Evolutionary conservation across 2,888 invertebrate species (phyloP).

Genomic region (Podabrus alpinus): DNA sequence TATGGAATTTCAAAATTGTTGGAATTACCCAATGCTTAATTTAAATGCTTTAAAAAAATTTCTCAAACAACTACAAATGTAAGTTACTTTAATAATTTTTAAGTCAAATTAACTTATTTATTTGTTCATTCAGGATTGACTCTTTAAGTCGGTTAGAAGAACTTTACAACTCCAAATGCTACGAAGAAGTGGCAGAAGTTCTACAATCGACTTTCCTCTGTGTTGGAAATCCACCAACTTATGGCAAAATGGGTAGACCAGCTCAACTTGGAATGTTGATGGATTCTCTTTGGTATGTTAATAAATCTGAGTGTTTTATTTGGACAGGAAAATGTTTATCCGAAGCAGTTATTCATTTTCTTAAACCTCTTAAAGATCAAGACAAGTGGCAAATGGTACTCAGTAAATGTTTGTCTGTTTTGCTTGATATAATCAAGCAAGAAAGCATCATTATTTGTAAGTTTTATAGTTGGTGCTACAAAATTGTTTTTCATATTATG

Average conservation of each 20-base stretch:
- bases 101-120: conserved; percentile 12
- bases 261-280: conserved; percentile 55
- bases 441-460: conserved; percentile 60
- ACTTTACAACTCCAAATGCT: conserved; percentile 67
- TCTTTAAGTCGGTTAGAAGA: conserved; percentile 68
- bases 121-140: conserved; percentile 51
- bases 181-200: conserved; percentile 68
- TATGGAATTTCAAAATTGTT: conserved; percentile 60
- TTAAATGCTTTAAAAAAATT: conserved; percentile 56
- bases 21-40: conserved; percentile 58
- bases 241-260: conserved; percentile 63
- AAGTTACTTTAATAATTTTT: conserved; percentile 26
- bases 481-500: conserved; percentile 41
- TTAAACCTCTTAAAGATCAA: conserved; percentile 55
- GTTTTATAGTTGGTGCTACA: conserved; percentile 26
- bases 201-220: conserved; percentile 68
- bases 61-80: conserved; percentile 60
- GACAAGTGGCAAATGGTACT: conserved; percentile 53
- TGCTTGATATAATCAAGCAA: conserved; percentile 59
- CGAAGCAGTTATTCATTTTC: conserved; percentile 65
- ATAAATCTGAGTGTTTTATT: conserved; percentile 64
- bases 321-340: conserved; percentile 80
- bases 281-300: conserved; percentile 57
- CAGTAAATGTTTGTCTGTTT: conserved; percentile 55
- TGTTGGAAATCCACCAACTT: conserved; percentile 51